These are phyloP conservation scores for Myodes glareolus DNA, from an alignment of 2,113 vertebrate species.

Conservation along the genomic window DNA sequence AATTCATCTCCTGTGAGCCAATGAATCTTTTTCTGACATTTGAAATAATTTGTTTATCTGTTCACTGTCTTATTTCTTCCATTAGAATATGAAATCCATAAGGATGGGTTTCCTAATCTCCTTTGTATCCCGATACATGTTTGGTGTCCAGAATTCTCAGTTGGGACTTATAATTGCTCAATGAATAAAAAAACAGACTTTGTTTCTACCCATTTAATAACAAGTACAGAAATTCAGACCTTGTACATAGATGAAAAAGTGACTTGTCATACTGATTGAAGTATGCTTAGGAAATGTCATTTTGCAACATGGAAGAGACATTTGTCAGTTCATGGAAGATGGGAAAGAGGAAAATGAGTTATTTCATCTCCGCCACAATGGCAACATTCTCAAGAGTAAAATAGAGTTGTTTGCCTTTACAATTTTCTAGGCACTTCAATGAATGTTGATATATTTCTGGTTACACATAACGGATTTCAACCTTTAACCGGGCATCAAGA, in stretches of 20 bases:
- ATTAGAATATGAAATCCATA: neutral
- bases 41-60: slow-evolving; percentile 2
- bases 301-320: neutral
- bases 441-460: neutral
- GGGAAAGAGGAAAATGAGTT: neutral
- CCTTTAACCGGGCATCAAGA: neutral
- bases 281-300: neutral
- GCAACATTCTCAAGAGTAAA: neutral
- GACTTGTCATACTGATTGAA: neutral
- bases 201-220: neutral
- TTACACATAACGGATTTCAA: neutral
- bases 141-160: neutral
- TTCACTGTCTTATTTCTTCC: neutral
- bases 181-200: slow-evolving; percentile 1
- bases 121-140: neutral
- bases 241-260: neutral
- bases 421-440: neutral
- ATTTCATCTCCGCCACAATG: neutral
- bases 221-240: neutral
- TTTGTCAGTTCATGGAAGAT: neutral
- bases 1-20: slow-evolving; percentile 13
- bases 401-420: neutral
- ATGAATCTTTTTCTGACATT: slow-evolving; percentile 34
- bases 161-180: neutral
- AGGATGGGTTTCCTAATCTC: neutral